phyloP scores from a whole-genome alignment of 2,888 invertebrate genomes.

The Coleophora deauratella region DNA sequence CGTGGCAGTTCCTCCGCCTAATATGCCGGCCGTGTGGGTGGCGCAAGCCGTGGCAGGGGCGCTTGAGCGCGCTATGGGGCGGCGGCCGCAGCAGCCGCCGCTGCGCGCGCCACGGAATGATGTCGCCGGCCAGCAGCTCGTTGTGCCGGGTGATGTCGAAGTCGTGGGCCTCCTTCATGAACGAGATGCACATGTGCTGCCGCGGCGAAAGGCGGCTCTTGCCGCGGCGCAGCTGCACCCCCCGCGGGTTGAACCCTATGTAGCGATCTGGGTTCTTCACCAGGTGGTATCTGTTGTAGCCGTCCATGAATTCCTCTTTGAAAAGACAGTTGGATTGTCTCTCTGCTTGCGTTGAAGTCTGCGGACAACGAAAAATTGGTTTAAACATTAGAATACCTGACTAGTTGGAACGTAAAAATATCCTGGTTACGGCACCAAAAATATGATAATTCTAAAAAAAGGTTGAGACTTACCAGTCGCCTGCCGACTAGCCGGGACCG shows the following conservation, averaged over 20 bases:
- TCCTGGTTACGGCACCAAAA: too few relatives aligned
- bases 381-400: background rate
- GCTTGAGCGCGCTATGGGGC: conserved; percentile 53
- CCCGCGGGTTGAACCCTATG: conserved; percentile 77
- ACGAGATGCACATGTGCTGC: conserved; percentile 74
- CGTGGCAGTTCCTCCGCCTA: conserved; percentile 64
- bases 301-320: conserved; percentile 76
- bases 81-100: conserved; percentile 53
- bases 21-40: conserved; percentile 62
- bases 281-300: conserved; percentile 77
- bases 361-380: conserved; percentile 28
- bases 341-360: conserved; percentile 73
- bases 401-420: too few relatives aligned
- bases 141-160: conserved; percentile 78
- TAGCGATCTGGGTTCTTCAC: conserved; percentile 74
- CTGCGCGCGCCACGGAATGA: conserved; percentile 47
- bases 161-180: conserved; percentile 76
- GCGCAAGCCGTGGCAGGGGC: conserved; percentile 56
- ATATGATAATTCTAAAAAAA: background rate
- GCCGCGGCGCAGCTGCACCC: conserved; percentile 68
- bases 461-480: conserved; percentile 66
- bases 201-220: conserved; percentile 53
- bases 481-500: conserved; percentile 82
- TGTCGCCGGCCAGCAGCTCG: conserved; percentile 64
- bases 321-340: conserved; percentile 76